Conservation (phyloP, 2,888 invertebrate species). For the Allygus modestus region DNA sequence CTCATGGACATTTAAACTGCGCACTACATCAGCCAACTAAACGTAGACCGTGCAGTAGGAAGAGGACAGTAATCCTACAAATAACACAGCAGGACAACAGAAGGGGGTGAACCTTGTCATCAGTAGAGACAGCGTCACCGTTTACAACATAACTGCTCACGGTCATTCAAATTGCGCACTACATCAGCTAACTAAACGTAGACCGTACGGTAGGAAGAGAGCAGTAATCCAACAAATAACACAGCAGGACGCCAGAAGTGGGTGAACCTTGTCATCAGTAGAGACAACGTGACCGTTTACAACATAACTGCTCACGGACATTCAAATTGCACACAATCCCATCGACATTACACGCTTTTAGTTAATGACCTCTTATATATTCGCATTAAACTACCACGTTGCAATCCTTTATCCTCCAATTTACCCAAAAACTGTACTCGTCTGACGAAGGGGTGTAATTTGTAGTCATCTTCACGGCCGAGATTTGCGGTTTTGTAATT, state of each 20-base stretch:
- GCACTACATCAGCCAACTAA: neutral
- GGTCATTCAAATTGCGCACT: too few relatives aligned
- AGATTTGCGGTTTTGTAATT: constrained; percentile 3
- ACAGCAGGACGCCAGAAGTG: constrained; percentile 14
- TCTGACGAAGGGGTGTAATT: neutral
- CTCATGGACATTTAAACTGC: constrained; percentile 8
- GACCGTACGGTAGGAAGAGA: neutral
- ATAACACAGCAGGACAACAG: too few relatives aligned
- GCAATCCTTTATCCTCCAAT: constrained; percentile 13
- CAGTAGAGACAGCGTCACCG: too few relatives aligned
- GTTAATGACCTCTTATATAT: constrained; percentile 14
- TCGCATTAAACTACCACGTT: constrained; percentile 16
- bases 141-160: too few relatives aligned
- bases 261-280: constrained; percentile 7
- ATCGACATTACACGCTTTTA: constrained; percentile 16
- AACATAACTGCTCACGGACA: constrained; percentile 5
- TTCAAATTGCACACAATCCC: neutral
- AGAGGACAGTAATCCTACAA: neutral
- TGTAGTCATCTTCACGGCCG: neutral
- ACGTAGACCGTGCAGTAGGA: neutral
- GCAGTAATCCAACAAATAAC: neutral
- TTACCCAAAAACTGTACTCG: neutral
- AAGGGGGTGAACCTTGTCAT: too few relatives aligned
- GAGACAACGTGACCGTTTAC: constrained; percentile 44
- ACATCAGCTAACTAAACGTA: neutral